phyloP scores from a whole-genome alignment of 2,113 vertebrate species.

The Anarrhichthys ocellatus region DNA sequence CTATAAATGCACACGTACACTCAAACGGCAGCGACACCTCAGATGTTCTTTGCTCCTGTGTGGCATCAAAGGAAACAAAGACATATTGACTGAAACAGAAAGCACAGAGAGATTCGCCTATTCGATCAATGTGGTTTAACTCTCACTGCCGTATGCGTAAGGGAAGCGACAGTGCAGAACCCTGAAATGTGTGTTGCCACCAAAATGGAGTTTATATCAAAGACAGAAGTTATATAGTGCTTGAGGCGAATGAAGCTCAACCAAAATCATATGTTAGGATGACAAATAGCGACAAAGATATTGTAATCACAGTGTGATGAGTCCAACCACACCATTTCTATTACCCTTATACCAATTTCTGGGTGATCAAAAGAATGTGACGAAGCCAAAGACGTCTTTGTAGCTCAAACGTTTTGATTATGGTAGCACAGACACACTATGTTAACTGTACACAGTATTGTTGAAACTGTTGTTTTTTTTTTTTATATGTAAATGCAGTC shows the following conservation, averaged over 20 bases:
- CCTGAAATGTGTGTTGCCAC: slow-evolving; percentile 24
- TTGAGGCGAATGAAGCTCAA: slow-evolving; percentile 33
- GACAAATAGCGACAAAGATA: slow-evolving; percentile 15
- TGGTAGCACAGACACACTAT: slow-evolving; percentile 27
- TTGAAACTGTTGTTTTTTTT: slow-evolving; percentile 35
- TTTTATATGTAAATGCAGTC: slow-evolving; percentile 29
- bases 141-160: background rate
- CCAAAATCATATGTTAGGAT: slow-evolving; percentile 25
- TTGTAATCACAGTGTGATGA: slow-evolving; percentile 64
- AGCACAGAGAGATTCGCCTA: slow-evolving; percentile 1
- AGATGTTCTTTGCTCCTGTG: slow-evolving; percentile 6
- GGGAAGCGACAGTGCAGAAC: slow-evolving; percentile 24
- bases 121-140: slow-evolving; percentile 18
- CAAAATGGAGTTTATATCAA: slow-evolving; percentile 36
- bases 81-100: slow-evolving; percentile 24
- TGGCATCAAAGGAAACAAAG: slow-evolving; percentile 24
- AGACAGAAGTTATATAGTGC: slow-evolving; percentile 5
- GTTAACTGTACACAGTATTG: slow-evolving; percentile 50
- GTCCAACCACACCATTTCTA: slow-evolving; percentile 10
- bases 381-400: slow-evolving; percentile 70
- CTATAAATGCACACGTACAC: background rate
- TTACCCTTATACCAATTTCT: background rate
- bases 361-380: slow-evolving; percentile 32
- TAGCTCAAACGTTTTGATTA: slow-evolving; percentile 28
- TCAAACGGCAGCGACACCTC: slow-evolving; percentile 12